Percentiles rank a stretch among this genome's conserved stretches.
Conservation (phyloP, 2,797 vertebrate species). For the Typhlichthys subterraneus region DNA sequence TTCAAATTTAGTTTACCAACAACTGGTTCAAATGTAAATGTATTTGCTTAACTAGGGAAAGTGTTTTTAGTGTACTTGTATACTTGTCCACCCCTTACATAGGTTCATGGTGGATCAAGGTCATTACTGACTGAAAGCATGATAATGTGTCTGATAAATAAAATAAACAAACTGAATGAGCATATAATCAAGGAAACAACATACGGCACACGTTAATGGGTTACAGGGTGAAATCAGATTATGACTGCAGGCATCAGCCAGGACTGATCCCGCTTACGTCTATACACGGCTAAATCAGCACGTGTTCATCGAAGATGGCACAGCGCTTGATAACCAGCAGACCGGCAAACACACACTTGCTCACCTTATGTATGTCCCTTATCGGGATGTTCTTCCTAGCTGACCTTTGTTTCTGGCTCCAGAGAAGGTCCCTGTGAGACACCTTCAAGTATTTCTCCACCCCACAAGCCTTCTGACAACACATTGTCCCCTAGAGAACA, state of each 20-base stretch:
- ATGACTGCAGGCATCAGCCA: conserved; percentile 52
- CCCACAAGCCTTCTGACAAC: conserved; percentile 71
- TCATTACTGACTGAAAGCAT: conserved; percentile 7
- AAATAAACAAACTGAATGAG: conserved; percentile 10
- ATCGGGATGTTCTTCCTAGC: conserved; percentile 55
- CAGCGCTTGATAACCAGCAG: conserved; percentile 15
- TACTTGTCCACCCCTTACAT: conserved; percentile 28
- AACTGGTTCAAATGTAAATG: too few relatives aligned
- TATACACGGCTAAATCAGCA: conserved; percentile 30
- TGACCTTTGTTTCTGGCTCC: conserved; percentile 78
- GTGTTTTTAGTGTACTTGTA: background rate
- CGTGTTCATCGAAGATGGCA: conserved; percentile 40
- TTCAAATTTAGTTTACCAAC: too few relatives aligned
- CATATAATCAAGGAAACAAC: conserved; percentile 6
- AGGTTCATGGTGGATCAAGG: conserved; percentile 26
- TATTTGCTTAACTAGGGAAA: too few relatives aligned
- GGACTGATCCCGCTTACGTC: conserved; percentile 42
- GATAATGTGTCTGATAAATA: conserved; percentile 1
- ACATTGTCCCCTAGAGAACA: conserved; percentile 72
- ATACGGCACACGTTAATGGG: conserved; percentile 24
- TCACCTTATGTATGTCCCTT: conserved; percentile 73
- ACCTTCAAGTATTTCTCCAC: conserved; percentile 74
- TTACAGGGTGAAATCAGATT: conserved; percentile 49
- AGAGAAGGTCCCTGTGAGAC: conserved; percentile 72
- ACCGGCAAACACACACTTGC: conserved; percentile 26